Evolutionary conservation across 2,888 invertebrate species (phyloP).

Genomic region (Girardia tigrina): DNA sequence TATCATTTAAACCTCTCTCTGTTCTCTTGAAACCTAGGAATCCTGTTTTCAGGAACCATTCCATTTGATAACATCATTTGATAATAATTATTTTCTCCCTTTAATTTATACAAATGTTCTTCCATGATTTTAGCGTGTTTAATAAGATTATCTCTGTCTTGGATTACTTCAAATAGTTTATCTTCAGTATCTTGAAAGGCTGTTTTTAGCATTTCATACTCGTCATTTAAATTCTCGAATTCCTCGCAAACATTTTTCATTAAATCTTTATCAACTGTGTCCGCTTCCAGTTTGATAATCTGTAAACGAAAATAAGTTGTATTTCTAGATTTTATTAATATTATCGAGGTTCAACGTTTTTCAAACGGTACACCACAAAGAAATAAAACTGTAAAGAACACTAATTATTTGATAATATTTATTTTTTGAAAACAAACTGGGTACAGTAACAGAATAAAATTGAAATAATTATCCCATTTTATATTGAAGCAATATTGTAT

Average conservation of each 20-base stretch:
- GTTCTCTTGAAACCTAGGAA: background rate
- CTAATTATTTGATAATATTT: too few relatives aligned
- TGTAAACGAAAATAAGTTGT: too few relatives aligned
- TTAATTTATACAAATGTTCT: conserved; percentile 16
- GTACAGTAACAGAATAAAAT: too few relatives aligned
- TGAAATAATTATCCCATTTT: too few relatives aligned
- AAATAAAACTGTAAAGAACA: too few relatives aligned
- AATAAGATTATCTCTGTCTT: conserved; percentile 1
- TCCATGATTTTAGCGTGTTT: conserved; percentile 12
- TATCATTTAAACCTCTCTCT: background rate
- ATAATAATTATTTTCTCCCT: background rate
- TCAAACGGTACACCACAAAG: too few relatives aligned
- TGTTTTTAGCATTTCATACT: background rate
- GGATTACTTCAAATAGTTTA: background rate
- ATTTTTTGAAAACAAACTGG: too few relatives aligned
- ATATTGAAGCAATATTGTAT: too few relatives aligned
- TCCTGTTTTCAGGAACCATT: background rate
- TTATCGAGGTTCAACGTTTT: too few relatives aligned
- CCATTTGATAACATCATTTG: background rate
- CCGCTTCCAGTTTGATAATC: conserved; percentile 17
- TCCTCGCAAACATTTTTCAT: conserved; percentile 4
- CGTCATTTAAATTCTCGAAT: background rate
- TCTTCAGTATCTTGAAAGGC: background rate
- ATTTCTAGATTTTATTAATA: too few relatives aligned
- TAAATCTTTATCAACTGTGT: conserved; percentile 13